Evolutionary conservation across 2,113 vertebrate genomes (phyloP), one percentile per base, ranked within the genome.

Genomic region (Phalacrocorax brasilianus): DNA sequence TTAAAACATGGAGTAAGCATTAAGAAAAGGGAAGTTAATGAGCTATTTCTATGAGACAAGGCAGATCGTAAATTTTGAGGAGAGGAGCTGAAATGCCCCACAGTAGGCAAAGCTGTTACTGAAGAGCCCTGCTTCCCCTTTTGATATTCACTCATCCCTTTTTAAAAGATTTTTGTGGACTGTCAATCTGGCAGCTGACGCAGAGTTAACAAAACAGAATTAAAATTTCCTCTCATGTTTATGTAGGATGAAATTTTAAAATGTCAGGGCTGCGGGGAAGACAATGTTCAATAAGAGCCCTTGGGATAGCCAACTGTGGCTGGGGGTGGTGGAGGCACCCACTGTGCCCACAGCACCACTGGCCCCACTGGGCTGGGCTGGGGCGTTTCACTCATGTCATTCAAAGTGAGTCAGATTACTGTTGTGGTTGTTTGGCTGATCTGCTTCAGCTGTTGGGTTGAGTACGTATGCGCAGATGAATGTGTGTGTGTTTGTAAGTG

Each of bases 271-370:
- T 91, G 38, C 2, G 8, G 9, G 52, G 21, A 76, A 87, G 72
- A 73, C 6, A 5, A 2, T 35, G 14, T 62, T 62, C 66, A 15
- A 32, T 14, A 38, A 53, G 50, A 49, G 27, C 35, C 73, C 49
- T 32, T 11, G 49, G 56, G 30, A 5, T 12, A 17, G n/a, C 26
- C 32, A 53, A 2, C 33, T 0, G 3, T 67, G 66, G 35, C 30
- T 3, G 0, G n/a, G 24, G 8, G 5, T 1, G 5, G 7, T 1
- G 4, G 50, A n/a, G 53, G 33, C 0, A 4, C 27, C 16, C 47
- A 15, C 70, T 1, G 20, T 55, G 22, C 10, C 79, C 0, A 0
- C 2, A 5, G 65, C 47, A 35, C 44, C 0, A 0, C 87, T 66
- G 79, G 49, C 19, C 61, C 45, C 32, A 0, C 0, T 3, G 47